Evolutionary conservation across 2,113 vertebrate species (phyloP).

Genomic region (Tinamus guttatus): DNA sequence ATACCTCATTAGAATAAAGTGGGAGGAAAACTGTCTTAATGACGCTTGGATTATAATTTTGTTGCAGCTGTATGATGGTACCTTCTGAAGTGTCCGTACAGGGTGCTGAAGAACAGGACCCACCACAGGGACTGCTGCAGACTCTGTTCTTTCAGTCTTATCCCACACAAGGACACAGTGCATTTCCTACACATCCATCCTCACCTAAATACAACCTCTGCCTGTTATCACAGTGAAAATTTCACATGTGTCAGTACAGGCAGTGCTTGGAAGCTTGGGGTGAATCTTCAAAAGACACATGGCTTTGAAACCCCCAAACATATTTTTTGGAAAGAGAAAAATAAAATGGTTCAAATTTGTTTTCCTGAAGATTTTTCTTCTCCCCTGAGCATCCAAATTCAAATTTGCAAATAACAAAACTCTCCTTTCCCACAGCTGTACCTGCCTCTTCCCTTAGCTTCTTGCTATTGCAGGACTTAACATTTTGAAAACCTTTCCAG

Average conservation of each 20-base stretch:
- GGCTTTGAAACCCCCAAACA: neutral
- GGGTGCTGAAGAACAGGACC: neutral
- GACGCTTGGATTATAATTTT: neutral
- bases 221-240: neutral
- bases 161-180: neutral
- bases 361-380: slow-evolving; percentile 33
- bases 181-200: neutral
- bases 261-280: neutral
- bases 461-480: slow-evolving; percentile 37
- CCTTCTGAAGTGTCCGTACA: neutral
- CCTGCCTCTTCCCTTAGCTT: slow-evolving; percentile 1
- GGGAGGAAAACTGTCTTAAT: neutral
- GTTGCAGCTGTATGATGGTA: neutral
- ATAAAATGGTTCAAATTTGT: slow-evolving; percentile 28
- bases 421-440: neutral
- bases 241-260: neutral
- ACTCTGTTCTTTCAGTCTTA: neutral
- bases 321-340: neutral
- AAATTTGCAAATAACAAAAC: slow-evolving; percentile 44
- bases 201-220: neutral
- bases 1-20: neutral
- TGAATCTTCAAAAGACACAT: neutral
- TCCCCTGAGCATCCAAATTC: slow-evolving; percentile 35
- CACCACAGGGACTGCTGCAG: neutral
- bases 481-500: slow-evolving; percentile 7